Conservation (phyloP, 2,113 vertebrate genomes). For the Ictidomys tridecemlineatus region DNA sequence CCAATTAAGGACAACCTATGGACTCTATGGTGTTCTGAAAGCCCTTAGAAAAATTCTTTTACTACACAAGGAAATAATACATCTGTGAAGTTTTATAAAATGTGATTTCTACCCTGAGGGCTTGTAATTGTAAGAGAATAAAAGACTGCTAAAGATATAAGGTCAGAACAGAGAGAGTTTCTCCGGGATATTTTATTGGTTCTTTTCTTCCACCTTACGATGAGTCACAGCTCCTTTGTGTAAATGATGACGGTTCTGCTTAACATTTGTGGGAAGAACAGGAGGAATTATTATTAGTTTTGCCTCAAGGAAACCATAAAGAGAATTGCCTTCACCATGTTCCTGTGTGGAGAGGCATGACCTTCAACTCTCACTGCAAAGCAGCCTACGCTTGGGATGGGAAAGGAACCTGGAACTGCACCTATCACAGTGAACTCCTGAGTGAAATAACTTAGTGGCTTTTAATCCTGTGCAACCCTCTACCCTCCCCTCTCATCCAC, state of each 20-base stretch:
- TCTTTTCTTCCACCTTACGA: not conserved
- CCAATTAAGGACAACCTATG: not conserved
- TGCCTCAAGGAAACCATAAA: not conserved
- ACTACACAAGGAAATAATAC: not conserved
- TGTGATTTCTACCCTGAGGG: not conserved
- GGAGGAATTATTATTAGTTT: not conserved
- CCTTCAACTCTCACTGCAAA: not conserved
- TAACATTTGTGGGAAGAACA: not conserved
- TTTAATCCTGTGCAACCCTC: not conserved
- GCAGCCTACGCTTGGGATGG: not conserved
- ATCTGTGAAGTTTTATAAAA: slow-evolving; percentile 7
- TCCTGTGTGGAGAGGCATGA: not conserved
- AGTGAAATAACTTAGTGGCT: not conserved
- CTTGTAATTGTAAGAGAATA: not conserved
- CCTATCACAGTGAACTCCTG: not conserved
- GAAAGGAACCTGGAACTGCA: not conserved
- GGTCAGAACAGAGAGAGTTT: not conserved
- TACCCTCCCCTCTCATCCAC: not conserved
- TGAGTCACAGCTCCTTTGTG: not conserved
- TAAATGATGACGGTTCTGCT: not conserved
- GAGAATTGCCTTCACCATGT: not conserved
- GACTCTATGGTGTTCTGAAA: not conserved
- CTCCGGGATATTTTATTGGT: not conserved
- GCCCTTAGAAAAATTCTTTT: not conserved
- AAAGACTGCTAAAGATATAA: not conserved